Conservation (phyloP, 2,113 vertebrate species). For the Megaptera novaeangliae region DNA sequence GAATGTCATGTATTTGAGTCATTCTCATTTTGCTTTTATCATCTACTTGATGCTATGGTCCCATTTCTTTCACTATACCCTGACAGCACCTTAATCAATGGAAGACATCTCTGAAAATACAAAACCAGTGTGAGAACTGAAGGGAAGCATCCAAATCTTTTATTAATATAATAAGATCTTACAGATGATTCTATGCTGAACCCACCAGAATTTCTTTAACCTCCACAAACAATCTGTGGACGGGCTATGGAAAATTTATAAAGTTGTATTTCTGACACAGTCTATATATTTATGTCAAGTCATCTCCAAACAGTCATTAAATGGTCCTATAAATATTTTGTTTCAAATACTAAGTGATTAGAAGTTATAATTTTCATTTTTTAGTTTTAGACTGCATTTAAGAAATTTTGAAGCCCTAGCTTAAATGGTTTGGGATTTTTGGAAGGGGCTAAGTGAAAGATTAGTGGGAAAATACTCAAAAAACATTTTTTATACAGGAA, state of each 20-base stretch:
- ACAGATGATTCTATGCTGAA: neutral
- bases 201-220: neutral
- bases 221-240: neutral
- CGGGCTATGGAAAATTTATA: neutral
- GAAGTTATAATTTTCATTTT: neutral
- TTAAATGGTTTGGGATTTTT: slow-evolving; percentile 19
- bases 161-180: neutral
- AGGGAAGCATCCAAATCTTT: neutral
- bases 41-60: neutral
- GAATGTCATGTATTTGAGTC: neutral
- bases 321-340: neutral
- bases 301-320: neutral
- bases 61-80: neutral
- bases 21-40: neutral
- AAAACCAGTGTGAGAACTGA: neutral
- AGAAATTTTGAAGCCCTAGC: neutral
- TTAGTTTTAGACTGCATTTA: neutral
- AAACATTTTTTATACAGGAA: neutral
- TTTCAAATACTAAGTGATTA: neutral
- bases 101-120: neutral
- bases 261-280: neutral
- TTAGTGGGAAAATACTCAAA: neutral
- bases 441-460: neutral
- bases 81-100: neutral
- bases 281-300: neutral